Conservation (phyloP, 2,113 vertebrate genomes). For the Notothenia rossii region DNA sequence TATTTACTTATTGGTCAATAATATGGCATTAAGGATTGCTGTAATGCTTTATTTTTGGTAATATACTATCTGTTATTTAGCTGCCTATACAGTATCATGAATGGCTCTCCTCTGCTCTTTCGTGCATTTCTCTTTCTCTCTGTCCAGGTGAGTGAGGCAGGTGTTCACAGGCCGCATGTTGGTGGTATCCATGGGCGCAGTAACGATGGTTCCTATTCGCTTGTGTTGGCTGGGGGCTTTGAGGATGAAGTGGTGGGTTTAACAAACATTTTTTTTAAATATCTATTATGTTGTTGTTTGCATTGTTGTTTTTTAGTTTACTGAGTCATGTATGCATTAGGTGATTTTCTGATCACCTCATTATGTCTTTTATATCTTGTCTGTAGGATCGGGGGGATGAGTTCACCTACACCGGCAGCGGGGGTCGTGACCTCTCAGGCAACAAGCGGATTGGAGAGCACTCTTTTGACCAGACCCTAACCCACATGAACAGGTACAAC, state of each 20-base stretch:
- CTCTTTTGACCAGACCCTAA: conserved; percentile 97
- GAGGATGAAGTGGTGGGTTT: conserved; percentile 98
- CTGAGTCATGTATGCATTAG: no score
- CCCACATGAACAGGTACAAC: conserved; percentile 97
- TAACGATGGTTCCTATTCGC: conserved; percentile 96
- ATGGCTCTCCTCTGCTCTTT: not conserved
- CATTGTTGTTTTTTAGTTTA: no score
- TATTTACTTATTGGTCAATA: not conserved
- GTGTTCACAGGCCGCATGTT: conserved; percentile 97
- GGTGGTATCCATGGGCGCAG: conserved; percentile 98
- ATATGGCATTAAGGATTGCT: not conserved
- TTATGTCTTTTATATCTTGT: not conserved
- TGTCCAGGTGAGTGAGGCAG: conserved; percentile 95
- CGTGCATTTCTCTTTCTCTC: not conserved
- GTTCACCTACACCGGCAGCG: conserved; percentile 99
- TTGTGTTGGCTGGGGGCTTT: conserved; percentile 97
- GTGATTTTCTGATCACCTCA: not conserved
- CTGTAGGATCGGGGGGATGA: conserved; percentile 96
- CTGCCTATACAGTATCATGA: not conserved
- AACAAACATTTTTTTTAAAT: not conserved
- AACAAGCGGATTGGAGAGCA: conserved; percentile 99
- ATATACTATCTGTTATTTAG: not conserved
- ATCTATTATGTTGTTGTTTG: not conserved
- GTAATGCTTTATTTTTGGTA: not conserved
- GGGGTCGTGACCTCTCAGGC: conserved; percentile 97